Evolutionary conservation across 2,888 invertebrate species (phyloP).

Genomic region (Tribolium freemani): DNA sequence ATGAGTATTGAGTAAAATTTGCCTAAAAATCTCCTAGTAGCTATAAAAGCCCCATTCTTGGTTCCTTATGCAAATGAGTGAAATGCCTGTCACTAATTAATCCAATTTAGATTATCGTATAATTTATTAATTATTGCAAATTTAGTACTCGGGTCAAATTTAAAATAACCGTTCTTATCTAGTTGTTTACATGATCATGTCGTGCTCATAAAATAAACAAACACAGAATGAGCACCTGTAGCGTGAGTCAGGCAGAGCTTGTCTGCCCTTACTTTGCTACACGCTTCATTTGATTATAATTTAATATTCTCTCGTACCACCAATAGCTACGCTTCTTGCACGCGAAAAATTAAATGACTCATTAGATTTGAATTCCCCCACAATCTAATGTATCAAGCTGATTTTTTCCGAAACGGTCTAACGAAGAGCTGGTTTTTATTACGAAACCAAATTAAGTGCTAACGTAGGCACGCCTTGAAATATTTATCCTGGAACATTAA

Average conservation of each 20-base stretch:
- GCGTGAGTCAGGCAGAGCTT: conserved; percentile 37
- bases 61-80: not conserved
- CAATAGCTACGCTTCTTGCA: conserved; percentile 11
- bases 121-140: not conserved
- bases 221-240: conserved; percentile 38
- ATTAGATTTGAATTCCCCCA: conserved; percentile 7
- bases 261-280: conserved; percentile 18
- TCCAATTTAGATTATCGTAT: not conserved
- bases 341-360: conserved; percentile 3
- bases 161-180: not conserved
- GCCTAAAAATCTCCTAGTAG: not conserved
- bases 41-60: not conserved
- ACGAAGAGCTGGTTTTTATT: not conserved
- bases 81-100: not conserved
- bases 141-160: not conserved
- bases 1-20: not conserved
- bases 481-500: not conserved
- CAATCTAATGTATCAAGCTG: not conserved
- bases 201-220: conserved; percentile 23
- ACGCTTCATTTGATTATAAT: conserved; percentile 37
- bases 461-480: not conserved
- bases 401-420: not conserved
- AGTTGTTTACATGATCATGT: conserved; percentile 15
- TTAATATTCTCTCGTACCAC: conserved; percentile 25
- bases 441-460: not conserved